Evolutionary conservation across 2,888 invertebrate species (phyloP).

Genomic region (Orchesellides sinensis): DNA sequence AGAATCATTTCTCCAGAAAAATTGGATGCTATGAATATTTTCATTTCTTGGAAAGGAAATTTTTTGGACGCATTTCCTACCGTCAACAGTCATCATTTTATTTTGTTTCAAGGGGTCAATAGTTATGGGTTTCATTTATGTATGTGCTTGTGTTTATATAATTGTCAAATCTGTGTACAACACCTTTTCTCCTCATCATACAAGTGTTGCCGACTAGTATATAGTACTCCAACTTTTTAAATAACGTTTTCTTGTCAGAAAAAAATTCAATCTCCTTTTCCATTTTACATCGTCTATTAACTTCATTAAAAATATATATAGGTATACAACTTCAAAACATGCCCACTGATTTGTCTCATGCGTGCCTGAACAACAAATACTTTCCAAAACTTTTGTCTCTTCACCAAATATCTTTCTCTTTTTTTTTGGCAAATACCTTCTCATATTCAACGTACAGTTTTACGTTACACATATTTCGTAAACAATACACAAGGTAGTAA

Average conservation of each 20-base stretch:
- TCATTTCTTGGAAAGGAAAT: too few relatives aligned
- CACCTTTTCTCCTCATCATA: too few relatives aligned
- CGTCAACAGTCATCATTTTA: too few relatives aligned
- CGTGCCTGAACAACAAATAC: conserved; percentile 6
- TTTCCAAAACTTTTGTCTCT: conserved; percentile 3
- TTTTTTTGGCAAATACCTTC: conserved; percentile 17
- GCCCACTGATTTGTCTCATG: conserved; percentile 53
- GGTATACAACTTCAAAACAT: conserved; percentile 11
- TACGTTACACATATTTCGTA: neutral
- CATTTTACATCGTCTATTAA: too few relatives aligned
- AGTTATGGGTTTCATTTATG: neutral
- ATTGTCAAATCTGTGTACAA: too few relatives aligned
- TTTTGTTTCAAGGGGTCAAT: too few relatives aligned
- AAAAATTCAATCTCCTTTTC: too few relatives aligned
- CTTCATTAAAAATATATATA: conserved; percentile 6
- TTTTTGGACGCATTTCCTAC: neutral
- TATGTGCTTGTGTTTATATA: neutral
- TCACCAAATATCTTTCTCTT: neutral
- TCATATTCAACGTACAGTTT: neutral
- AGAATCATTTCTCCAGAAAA: conserved; percentile 40
- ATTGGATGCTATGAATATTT: too few relatives aligned
- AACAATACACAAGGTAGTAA: neutral
- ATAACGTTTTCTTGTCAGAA: too few relatives aligned
- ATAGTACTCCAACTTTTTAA: too few relatives aligned
- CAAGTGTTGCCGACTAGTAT: too few relatives aligned